Conservation (phyloP, 2,888 invertebrate species). For the Kuschelorhynchus macadamiae region DNA sequence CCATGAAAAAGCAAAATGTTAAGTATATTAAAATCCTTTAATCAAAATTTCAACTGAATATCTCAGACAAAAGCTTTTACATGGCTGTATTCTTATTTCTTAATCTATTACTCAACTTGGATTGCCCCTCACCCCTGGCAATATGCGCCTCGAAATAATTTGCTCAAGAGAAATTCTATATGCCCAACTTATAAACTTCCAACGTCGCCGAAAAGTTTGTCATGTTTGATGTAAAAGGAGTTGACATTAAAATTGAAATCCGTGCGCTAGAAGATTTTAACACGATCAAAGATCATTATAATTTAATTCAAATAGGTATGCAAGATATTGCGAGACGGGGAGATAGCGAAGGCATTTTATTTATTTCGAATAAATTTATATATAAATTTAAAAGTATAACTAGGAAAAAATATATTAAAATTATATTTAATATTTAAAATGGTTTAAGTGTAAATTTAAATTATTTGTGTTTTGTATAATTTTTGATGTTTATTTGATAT, state of each 20-base stretch:
- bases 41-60: conserved; percentile 2
- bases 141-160: conserved; percentile 64
- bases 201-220: conserved; percentile 61
- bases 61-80: conserved; percentile 51
- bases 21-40: no score
- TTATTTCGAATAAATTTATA: conserved; percentile 28
- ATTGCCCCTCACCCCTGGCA: conserved; percentile 53
- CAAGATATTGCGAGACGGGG: conserved; percentile 50
- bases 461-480: not conserved
- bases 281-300: conserved; percentile 68
- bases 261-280: conserved; percentile 65
- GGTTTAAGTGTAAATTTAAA: no score
- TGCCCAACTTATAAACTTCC: conserved; percentile 67
- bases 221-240: conserved; percentile 69
- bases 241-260: conserved; percentile 70
- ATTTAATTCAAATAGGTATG: conserved; percentile 62
- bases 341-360: conserved; percentile 31
- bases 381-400: conserved; percentile 5
- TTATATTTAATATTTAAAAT: no score
- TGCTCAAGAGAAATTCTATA: conserved; percentile 66
- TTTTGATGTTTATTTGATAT: no score
- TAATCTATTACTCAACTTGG: conserved; percentile 66
- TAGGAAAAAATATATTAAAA: no score
- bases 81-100: conserved; percentile 65
- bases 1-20: no score